Conservation (phyloP, 1,140 invertebrate genomes). For the Aphelenchoides avenae region DNA sequence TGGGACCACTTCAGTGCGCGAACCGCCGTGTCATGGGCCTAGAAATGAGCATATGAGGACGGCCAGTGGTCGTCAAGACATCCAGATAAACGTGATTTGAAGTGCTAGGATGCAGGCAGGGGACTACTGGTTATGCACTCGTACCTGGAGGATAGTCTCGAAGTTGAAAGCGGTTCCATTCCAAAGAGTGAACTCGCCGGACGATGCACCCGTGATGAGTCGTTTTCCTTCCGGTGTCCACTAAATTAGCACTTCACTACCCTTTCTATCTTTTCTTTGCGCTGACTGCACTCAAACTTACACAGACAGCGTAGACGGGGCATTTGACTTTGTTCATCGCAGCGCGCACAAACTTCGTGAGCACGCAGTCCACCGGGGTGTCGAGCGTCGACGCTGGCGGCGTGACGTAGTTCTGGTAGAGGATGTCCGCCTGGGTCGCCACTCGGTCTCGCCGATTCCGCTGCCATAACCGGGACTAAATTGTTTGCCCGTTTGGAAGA, state of each 20-base stretch:
- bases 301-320: conserved; percentile 92
- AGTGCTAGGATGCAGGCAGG: not conserved
- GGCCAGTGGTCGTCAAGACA: conserved; percentile 6
- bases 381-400: conserved; percentile 64
- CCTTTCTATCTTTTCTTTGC: no score
- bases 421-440: conserved; percentile 38
- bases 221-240: conserved; percentile 98
- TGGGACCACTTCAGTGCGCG: conserved; percentile 99
- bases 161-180: conserved; percentile 99
- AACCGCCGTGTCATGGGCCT: conserved; percentile 96
- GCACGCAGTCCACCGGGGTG: conserved; percentile 93
- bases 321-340: conserved; percentile 99
- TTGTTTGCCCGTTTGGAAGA: not conserved
- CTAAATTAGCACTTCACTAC: conserved; percentile 55
- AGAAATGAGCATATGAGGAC: conserved; percentile 6
- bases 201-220: conserved; percentile 93
- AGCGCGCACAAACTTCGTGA: conserved; percentile 89
- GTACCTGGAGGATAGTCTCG: conserved; percentile 96
- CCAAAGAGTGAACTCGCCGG: conserved; percentile 98
- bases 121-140: conserved; percentile 21
- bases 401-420: conserved; percentile 45
- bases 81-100: not conserved
- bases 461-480: conserved; percentile 39
- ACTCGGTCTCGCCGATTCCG: conserved; percentile 23
- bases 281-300: conserved; percentile 59